Evolutionary conservation across 2,888 invertebrate genomes (phyloP), one percentile per base, ranked within the genome.

Genomic region (Drosophila setosimentum): DNA sequence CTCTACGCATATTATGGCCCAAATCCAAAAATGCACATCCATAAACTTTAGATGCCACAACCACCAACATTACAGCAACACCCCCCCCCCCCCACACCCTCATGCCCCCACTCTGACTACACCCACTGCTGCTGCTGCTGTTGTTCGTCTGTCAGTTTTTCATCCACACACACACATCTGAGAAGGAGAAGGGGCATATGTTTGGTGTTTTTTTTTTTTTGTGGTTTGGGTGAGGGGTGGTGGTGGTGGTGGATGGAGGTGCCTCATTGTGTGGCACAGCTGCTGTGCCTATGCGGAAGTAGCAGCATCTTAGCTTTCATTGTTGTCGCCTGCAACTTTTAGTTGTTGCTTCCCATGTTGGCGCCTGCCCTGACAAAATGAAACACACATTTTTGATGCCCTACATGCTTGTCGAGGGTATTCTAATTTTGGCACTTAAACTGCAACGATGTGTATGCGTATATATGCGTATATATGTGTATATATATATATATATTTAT

Each of bases 241-340:
- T n/a, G n/a, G n/a, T n/a, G n/a, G n/a, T n/a, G n/a, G n/a, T n/a
- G 18, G 18, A 13, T 30, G n/a, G 30, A 40, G 45, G 30, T 30
- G 35, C 50, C 49, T 54, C 49, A 55, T 49, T 68, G 57, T 64
- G 48, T 69, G 76, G 71, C 48, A 42, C 63, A 76, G 72, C 78
- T 73, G 65, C 33, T 21, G 16, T 27, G n/a, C 8, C 53, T 50
- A 80, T 79, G 77, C 80, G 80, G 80, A 80, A 80, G 78, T 76
- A 57, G 76, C 51, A 40, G 58, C 60, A 33, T 27, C 61, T 66
- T 50, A 27, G 59, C 62, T 61, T 18, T 50, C 67, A 71, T 79
- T 78, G 78, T 79, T 79, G 79, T 78, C 70, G 79, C 71, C 50
- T 24, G 60, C 59, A 53, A 35, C 24, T 24, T 16, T 45, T 16